Evolutionary conservation across 2,113 vertebrate species (phyloP).

Genomic region (Murina feae): DNA sequence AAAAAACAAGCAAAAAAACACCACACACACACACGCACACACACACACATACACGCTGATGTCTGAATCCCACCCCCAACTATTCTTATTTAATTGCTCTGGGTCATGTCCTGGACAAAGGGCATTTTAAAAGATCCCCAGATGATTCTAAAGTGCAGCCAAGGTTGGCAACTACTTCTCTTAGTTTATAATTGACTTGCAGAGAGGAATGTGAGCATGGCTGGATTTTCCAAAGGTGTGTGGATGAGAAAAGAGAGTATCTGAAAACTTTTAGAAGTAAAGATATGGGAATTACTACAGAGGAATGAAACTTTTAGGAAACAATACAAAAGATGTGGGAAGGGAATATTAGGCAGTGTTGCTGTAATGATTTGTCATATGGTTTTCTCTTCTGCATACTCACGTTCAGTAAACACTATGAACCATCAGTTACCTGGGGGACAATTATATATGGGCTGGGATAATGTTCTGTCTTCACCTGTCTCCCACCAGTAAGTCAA

Average conservation of each 20-base stretch:
- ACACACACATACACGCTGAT: too few species aligned
- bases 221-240: too few species aligned
- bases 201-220: too few species aligned
- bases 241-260: neutral
- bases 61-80: too few species aligned
- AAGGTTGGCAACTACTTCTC: too few species aligned
- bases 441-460: neutral
- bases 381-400: neutral
- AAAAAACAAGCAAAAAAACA: neutral
- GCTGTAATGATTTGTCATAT: accelerated
- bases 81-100: too few species aligned
- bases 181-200: too few species aligned
- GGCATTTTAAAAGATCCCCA: too few species aligned
- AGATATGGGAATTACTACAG: neutral
- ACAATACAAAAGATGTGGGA: neutral
- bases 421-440: neutral
- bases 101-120: too few species aligned
- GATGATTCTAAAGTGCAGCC: too few species aligned
- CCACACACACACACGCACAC: too few species aligned
- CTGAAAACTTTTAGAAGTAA: neutral
- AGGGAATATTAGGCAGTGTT: neutral
- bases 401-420: neutral
- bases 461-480: neutral
- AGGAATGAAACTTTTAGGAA: neutral
- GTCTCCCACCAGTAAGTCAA: accelerated